Percentiles rank a stretch among this genome's conserved stretches.
phyloP scores from a whole-genome alignment of 2,113 vertebrate genomes.

The Antennarius striatus region DNA sequence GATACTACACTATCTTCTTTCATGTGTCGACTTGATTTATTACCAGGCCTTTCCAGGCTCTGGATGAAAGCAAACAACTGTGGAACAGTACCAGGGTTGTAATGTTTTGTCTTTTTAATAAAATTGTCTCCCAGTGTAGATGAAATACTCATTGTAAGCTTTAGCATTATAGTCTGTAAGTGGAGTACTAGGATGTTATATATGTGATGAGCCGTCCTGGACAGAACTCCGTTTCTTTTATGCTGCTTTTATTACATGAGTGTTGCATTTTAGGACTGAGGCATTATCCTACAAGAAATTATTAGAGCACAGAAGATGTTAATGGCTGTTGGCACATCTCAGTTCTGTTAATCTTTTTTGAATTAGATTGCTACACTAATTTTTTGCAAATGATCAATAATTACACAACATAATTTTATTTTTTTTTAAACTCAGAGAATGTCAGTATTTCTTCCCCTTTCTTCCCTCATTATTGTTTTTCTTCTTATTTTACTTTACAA shows the following conservation, averaged over 20 bases:
- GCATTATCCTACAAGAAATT: too few species aligned
- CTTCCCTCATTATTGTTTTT: too few species aligned
- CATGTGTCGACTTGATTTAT: constrained; percentile 74
- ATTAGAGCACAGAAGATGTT: too few species aligned
- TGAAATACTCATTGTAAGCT: constrained; percentile 23
- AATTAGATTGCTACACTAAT: too few species aligned
- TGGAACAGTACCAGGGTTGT: constrained; percentile 38
- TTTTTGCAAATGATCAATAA: too few species aligned
- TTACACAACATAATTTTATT: too few species aligned
- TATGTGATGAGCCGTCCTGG: constrained; percentile 8
- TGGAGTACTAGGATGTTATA: constrained; percentile 29
- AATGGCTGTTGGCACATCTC: too few species aligned
- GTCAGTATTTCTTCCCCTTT: too few species aligned
- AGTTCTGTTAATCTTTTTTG: too few species aligned
- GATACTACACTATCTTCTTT: constrained; percentile 70
- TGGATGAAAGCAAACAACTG: constrained; percentile 68
- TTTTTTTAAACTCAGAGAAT: too few species aligned
- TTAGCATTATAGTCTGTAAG: constrained; percentile 9
- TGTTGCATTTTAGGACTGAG: constrained; percentile 5
- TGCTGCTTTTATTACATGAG: not conserved
- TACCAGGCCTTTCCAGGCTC: constrained; percentile 55
- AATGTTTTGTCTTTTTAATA: constrained; percentile 69
- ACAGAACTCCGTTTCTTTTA: not conserved
- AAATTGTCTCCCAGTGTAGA: constrained; percentile 47
- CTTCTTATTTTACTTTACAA: too few species aligned